Conservation (phyloP, 35 echinoderm and acorn worm genomes). For the Hemicentrotus pulcherrimus region DNA sequence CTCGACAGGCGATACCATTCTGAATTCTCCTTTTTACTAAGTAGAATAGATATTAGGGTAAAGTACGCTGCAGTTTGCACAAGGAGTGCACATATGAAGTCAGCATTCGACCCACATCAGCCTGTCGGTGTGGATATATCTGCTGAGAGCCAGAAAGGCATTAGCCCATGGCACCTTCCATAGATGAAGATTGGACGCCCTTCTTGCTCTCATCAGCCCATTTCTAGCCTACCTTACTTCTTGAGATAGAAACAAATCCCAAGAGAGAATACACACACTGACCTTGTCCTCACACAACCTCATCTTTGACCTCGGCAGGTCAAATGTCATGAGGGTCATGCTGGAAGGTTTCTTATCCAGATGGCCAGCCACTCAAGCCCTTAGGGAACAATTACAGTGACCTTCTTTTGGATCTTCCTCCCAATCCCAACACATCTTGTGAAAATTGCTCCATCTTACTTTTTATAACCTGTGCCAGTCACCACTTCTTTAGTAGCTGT, state of each 20-base stretch:
- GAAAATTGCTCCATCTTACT: neutral
- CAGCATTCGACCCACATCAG: neutral
- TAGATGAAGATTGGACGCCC: neutral
- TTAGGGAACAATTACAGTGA: neutral
- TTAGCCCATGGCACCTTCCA: too few relatives aligned
- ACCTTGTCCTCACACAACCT: neutral
- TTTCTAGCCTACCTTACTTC: neutral
- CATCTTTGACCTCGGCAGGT: neutral
- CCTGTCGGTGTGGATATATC: too few relatives aligned
- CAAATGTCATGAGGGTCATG: neutral
- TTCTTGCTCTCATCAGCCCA: neutral
- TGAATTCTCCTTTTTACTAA: neutral
- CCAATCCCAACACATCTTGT: neutral
- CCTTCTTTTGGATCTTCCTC: neutral
- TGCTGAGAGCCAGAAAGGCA: too few relatives aligned
- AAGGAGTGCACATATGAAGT: neutral
- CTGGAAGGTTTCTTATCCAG: neutral
- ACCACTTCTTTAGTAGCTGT: neutral
- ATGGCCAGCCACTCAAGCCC: neutral
- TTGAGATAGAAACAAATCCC: neutral
- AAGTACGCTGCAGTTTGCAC: neutral
- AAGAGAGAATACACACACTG: neutral
- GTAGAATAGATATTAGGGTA: neutral
- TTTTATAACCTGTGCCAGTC: too few relatives aligned
- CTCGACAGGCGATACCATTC: neutral